Conservation (phyloP, 37 sponge, comb jelly and placozoan genomes). For the Amphimedon queenslandica region DNA sequence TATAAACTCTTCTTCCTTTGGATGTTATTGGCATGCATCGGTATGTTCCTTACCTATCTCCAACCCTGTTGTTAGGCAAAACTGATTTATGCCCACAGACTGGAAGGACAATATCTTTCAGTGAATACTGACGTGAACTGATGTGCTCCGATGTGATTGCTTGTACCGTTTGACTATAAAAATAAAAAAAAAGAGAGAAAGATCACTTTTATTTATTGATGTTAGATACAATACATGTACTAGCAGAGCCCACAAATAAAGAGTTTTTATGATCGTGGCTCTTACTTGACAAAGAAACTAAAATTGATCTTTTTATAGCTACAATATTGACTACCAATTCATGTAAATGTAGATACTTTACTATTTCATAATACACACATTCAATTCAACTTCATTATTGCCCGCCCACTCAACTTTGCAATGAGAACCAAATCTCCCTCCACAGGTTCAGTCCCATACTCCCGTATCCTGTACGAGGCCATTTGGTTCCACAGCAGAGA, state of each 20-base stretch:
- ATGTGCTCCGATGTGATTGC: background rate
- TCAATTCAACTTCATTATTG: background rate
- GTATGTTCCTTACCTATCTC: slow-evolving; percentile 31
- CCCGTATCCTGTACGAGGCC: slow-evolving; percentile 25
- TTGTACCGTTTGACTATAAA: background rate
- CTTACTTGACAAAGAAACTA: too few species aligned
- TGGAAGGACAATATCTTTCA: slow-evolving; percentile 60
- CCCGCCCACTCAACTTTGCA: background rate
- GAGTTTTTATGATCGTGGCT: too few species aligned
- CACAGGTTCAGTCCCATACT: slow-evolving; percentile 42
- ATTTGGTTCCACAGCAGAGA: slow-evolving; percentile 64
- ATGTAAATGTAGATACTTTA: background rate
- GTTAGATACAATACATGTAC: too few species aligned
- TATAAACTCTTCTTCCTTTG: too few species aligned
- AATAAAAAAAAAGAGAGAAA: background rate
- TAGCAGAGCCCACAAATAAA: too few species aligned
- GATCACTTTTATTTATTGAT: background rate
- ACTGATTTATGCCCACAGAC: slow-evolving; percentile 17
- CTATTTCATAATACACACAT: background rate
- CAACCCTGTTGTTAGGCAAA: slow-evolving; percentile 36
- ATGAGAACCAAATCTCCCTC: slow-evolving; percentile 56
- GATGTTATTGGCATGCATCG: too few species aligned
- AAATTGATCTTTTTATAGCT: too few species aligned
- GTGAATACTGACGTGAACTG: background rate
- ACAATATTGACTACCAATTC: too few species aligned